phyloP scores from a whole-genome alignment of 2,888 invertebrate species.

The Campoplex nolae region DNA sequence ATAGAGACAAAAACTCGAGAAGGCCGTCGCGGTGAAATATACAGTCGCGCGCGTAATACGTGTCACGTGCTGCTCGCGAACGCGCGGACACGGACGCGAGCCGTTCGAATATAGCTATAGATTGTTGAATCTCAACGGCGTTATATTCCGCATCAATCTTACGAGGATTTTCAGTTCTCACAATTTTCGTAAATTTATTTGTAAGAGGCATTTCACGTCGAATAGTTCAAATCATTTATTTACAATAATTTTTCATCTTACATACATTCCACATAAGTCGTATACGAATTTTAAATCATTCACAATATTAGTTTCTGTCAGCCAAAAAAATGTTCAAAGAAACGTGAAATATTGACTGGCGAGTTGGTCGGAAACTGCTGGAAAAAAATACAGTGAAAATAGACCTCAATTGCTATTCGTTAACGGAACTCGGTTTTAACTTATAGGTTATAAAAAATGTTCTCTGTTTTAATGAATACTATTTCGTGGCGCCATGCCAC shows the following conservation, averaged over 20 bases:
- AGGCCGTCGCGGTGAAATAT: conserved; percentile 27
- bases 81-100: conserved; percentile 1
- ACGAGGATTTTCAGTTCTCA: not conserved
- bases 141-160: conserved; percentile 6
- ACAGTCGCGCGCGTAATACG: conserved; percentile 6
- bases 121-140: not conserved
- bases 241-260: not conserved
- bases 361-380: not conserved
- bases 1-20: conserved; percentile 41
- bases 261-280: no score
- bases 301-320: no score
- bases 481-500: conserved; percentile 17
- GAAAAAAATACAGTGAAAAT: not conserved
- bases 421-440: not conserved
- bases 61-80: conserved; percentile 37
- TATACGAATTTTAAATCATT: no score
- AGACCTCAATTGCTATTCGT: not conserved
- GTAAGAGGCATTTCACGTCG: not conserved
- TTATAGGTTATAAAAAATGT: not conserved
- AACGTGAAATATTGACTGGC: not conserved
- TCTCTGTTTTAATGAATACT: not conserved
- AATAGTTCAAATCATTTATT: not conserved
- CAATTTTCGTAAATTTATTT: not conserved
- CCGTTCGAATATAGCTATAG: conserved; percentile 18
- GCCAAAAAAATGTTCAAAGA: not conserved